Evolutionary conservation across 2,888 invertebrate genomes (phyloP).

Genomic region (Melinopterus prodromus): DNA sequence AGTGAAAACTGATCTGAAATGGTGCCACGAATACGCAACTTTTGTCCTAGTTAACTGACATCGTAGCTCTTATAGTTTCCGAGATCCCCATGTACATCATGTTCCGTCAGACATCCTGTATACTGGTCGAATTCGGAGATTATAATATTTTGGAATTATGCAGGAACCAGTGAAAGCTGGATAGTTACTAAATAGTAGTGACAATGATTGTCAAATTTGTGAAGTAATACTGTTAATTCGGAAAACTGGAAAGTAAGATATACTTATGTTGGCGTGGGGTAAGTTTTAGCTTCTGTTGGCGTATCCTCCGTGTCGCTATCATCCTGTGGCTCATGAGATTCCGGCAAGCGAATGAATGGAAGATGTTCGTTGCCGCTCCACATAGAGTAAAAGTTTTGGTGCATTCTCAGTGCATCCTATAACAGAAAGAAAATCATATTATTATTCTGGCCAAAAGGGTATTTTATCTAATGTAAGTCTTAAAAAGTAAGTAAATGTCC

Average conservation of each 20-base stretch:
- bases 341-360: slow-evolving; percentile 60
- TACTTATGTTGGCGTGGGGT: slow-evolving; percentile 53
- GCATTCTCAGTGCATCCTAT: slow-evolving; percentile 58
- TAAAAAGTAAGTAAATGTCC: too few relatives aligned
- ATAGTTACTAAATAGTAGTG: neutral
- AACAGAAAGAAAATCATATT: neutral
- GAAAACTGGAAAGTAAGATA: neutral
- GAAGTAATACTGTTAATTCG: neutral
- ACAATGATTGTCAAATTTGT: slow-evolving; percentile 7
- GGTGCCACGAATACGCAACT: too few relatives aligned
- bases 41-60: too few relatives aligned
- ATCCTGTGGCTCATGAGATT: slow-evolving; percentile 61
- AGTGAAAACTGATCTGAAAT: too few relatives aligned
- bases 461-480: too few relatives aligned
- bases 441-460: too few relatives aligned
- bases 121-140: too few relatives aligned
- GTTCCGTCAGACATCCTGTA: too few relatives aligned
- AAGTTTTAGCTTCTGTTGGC: slow-evolving; percentile 55
- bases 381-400: slow-evolving; percentile 60
- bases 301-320: slow-evolving; percentile 60
- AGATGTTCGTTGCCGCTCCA: slow-evolving; percentile 62
- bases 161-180: neutral
- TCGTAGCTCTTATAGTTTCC: too few relatives aligned
- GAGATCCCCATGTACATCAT: too few relatives aligned
- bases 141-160: neutral